These are phyloP conservation scores for Crotophaga sulcirostris DNA, from an alignment of 2,113 vertebrate species.

Conservation along the genomic window DNA sequence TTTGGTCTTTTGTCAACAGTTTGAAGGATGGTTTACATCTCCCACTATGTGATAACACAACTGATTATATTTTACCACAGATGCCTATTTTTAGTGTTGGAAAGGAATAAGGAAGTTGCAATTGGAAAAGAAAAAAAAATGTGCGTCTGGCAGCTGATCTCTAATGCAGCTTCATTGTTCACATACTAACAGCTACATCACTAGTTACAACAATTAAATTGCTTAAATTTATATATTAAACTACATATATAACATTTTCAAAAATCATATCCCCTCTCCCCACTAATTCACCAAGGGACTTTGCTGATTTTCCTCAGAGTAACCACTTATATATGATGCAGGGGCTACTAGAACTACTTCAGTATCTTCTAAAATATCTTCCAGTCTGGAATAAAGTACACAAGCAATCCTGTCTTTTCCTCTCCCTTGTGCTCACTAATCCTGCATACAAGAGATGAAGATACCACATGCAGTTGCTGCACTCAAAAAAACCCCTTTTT, in stretches of 20 bases:
- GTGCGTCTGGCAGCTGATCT: background rate
- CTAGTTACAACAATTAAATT: background rate
- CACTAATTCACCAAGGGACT: background rate
- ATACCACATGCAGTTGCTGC: background rate
- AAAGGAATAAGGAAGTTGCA: background rate
- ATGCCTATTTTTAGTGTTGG: background rate
- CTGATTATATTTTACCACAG: constrained; percentile 25
- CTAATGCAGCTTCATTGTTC: background rate
- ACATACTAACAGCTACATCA: background rate
- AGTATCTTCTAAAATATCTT: background rate
- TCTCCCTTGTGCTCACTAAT: background rate
- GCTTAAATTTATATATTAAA: background rate
- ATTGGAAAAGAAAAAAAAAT: background rate
- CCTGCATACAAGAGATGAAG: background rate
- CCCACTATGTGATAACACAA: background rate
- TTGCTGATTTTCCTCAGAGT: background rate
- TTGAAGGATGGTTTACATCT: constrained; percentile 30
- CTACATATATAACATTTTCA: background rate
- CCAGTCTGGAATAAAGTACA: background rate
- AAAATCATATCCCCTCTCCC: background rate
- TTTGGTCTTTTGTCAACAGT: constrained; percentile 18
- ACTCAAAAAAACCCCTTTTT: background rate
- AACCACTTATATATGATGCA: background rate
- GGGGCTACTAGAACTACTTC: background rate
- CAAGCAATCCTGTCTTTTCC: background rate